Conservation (phyloP, 2,888 invertebrate genomes). For the Cheilosia impressa region DNA sequence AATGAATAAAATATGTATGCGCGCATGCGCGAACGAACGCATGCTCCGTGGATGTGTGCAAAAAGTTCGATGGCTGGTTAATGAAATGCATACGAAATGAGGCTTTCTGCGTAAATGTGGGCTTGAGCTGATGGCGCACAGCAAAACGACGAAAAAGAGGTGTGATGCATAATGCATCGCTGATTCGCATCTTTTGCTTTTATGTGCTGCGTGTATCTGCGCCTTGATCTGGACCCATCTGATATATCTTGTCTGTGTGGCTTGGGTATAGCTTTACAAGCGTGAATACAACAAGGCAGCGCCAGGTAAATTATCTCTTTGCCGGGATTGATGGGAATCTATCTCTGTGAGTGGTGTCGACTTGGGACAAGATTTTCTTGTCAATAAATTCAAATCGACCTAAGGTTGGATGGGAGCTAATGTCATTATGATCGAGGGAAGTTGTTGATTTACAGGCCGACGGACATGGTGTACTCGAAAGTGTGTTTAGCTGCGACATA, state of each 20-base stretch:
- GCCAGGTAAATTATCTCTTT: constrained; percentile 53
- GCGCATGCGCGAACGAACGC: constrained; percentile 58
- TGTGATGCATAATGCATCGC: constrained; percentile 70
- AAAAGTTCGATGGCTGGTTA: constrained; percentile 74
- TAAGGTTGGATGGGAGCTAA: background rate
- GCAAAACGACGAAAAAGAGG: constrained; percentile 40
- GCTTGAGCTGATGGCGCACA: constrained; percentile 27
- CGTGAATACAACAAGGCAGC: constrained; percentile 54
- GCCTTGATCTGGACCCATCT: constrained; percentile 51
- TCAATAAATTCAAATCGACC: constrained; percentile 16
- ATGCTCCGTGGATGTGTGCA: constrained; percentile 18
- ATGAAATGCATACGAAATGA: constrained; percentile 81
- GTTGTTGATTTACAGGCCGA: background rate
- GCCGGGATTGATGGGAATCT: constrained; percentile 42
- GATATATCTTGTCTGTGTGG: constrained; percentile 23
- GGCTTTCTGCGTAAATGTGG: constrained; percentile 76
- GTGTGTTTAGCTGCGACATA: too few relatives aligned
- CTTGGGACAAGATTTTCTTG: constrained; percentile 22
- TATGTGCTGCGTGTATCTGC: constrained; percentile 19
- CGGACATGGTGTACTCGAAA: too few relatives aligned
- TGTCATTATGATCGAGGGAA: background rate
- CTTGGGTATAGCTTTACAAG: constrained; percentile 9
- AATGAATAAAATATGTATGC: constrained; percentile 69
- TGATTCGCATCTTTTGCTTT: constrained; percentile 29
- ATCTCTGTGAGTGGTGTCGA: constrained; percentile 23